Base-by-base conservation (phyloP, 2,888 invertebrate species). In the Laothoe populi region DNA sequence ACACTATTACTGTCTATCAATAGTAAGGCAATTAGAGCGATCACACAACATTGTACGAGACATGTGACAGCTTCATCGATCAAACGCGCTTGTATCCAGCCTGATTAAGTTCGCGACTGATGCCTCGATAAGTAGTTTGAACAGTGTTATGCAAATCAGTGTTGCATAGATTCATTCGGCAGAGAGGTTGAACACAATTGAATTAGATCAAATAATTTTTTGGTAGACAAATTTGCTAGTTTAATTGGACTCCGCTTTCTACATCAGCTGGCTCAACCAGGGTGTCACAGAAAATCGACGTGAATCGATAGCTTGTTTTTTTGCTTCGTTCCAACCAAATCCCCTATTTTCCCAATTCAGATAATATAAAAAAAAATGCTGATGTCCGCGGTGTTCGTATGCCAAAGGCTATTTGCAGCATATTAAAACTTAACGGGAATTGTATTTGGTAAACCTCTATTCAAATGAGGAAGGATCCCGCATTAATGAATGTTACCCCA, bases 1-100 rank as follows among this genome's bases (percentile, higher is more conserved):
- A n/a, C n/a, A n/a, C n/a, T n/a, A n/a, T n/a, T n/a, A n/a, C n/a
- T n/a, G n/a, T n/a, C n/a, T n/a, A n/a, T n/a, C n/a, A n/a, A n/a
- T n/a, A n/a, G n/a, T n/a, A n/a, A n/a, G n/a, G n/a, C n/a, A n/a
- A n/a, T n/a, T n/a, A n/a, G n/a, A n/a, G n/a, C n/a, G n/a, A n/a
- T n/a, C n/a, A n/a, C n/a, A n/a, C n/a, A n/a, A 31, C 26, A 8
- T 26, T 49, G 49, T 49, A 49, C 49, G 26, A 3, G 0, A n/a
- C 26, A 10, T 13, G 11, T 35, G 35, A 53, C 53, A 53, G 35
- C 31, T 53, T 53, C 53, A 53, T 53, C 35, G 53, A 53, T 53
- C 35, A 53, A 53, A 26, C 49, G 16, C 5, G 44, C n/a, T 24
- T 48, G n/a, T 48, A 53, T 21, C 53, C 13, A 26, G 11, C 16